Conservation (phyloP, 2,797 vertebrate species). For the Ficedula albicollis region DNA sequence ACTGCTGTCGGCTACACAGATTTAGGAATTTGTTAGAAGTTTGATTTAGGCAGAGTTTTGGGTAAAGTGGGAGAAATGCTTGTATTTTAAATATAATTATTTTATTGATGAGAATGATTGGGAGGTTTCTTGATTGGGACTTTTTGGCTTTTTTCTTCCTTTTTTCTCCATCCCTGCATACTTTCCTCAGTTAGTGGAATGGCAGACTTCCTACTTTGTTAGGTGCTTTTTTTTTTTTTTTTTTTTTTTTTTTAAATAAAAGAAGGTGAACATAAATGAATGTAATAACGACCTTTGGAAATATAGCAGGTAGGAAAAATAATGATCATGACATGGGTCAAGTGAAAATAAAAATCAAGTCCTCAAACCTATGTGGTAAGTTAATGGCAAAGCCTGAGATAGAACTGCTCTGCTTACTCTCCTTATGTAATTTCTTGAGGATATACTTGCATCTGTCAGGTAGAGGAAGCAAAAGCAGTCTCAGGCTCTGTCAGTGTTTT, state of each 20-base stretch:
- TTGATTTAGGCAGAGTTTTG: not conserved
- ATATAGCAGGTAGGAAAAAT: not conserved
- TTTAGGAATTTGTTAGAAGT: not conserved
- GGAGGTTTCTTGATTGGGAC: accelerated
- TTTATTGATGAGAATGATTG: not conserved
- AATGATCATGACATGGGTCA: not conserved
- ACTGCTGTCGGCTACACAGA: not conserved
- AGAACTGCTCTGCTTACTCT: not conserved
- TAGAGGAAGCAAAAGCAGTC: not conserved
- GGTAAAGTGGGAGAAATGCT: not conserved
- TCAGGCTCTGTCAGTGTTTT: not conserved
- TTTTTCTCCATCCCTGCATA: not conserved
- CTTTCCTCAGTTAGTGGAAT: not conserved
- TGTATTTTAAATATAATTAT: not conserved
- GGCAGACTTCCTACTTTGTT: not conserved
- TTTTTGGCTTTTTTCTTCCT: not conserved
- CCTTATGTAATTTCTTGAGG: not conserved
- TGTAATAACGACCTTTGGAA: not conserved
- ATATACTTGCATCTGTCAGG: not conserved
- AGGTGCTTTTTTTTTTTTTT: not conserved
- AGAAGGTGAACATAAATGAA: not conserved
- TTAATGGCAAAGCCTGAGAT: not conserved
- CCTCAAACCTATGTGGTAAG: not conserved
- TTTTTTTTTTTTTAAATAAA: too few relatives aligned
- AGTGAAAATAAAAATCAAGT: not conserved